Base-by-base conservation (phyloP, 2,888 invertebrate species). In the Timandra comae region DNA sequence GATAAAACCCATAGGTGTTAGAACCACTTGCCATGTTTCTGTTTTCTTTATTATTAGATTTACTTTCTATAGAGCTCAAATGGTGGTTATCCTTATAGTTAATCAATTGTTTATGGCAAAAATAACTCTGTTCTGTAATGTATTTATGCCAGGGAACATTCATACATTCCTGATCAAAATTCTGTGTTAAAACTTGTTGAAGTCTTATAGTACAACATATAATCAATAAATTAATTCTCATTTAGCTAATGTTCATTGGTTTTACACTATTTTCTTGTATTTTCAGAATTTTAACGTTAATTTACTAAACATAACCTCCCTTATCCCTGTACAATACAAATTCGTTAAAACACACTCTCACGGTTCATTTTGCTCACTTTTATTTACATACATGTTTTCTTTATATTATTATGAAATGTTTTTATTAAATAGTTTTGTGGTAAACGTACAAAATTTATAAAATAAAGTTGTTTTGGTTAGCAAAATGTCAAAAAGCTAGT, bases 1-100 rank as follows among this genome's bases (percentile, higher is more conserved):
- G 82, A 67, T 90, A 91, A 29, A 82, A 72, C 3, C 16, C 79
- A 55, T 76, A 76, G 27, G 69, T 56, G 48, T 64, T 66, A 30
- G 73, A 62, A 40, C 54, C 49, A 50, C 59, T 69, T 35, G 76
- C 57, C 81, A 82, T 82, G 8, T 63, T 56, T 47, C 55, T 47
- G 46, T 49, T 10, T 20, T 43, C 40, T 40, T 36, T 49, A 32
- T 41, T 35, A 40, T 47, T 34, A 25, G 30, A 45, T 40, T 57
- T 48, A 54, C 49, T 35, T 22, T 32, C 3, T 23, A 34, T 32
- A 38, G 38, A 26, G 26, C 45, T 50, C 36, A 37, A 46, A 35
- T 44, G 33, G 33, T 44, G 48, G 46, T 38, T 38, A 42, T 45
- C 33, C 52, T 58, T 29, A 41, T 45, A 52, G 54, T 46, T 47